A percentile compares a stretch with the other conserved stretches of the same genome.
These are phyloP conservation scores for Xiphophorus couchianus DNA, from an alignment of 2,113 vertebrate species.

Conservation along the genomic window DNA sequence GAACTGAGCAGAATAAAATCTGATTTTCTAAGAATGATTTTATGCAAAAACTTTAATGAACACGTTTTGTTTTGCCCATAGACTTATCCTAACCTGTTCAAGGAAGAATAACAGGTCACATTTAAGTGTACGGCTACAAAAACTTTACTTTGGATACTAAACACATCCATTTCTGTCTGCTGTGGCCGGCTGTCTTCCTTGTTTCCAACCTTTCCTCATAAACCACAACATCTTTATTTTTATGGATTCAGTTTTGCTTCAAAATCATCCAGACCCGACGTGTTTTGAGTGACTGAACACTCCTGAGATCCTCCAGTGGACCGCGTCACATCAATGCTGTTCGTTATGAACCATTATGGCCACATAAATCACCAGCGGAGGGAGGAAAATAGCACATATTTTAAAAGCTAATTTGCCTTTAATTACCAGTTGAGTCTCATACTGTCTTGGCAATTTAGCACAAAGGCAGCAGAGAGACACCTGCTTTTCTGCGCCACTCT, in stretches of 20 bases:
- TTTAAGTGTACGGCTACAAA: background rate
- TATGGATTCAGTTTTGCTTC: background rate
- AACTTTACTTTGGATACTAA: background rate
- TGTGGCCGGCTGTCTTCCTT: background rate
- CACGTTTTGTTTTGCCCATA: no score
- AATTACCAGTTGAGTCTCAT: constrained; percentile 51
- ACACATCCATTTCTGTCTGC: background rate
- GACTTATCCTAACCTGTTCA: no score
- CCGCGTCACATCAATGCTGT: background rate
- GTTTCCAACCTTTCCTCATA: background rate
- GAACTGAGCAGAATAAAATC: no score
- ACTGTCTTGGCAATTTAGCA: constrained; percentile 43
- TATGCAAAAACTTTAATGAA: no score
- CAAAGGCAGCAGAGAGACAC: constrained; percentile 45
- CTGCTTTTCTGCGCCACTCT: constrained; percentile 39
- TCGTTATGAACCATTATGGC: constrained; percentile 27
- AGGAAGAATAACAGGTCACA: no score
- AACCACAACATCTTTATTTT: background rate
- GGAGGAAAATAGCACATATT: constrained; percentile 13
- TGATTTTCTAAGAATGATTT: no score
- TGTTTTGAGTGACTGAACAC: constrained; percentile 9
- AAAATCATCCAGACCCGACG: constrained; percentile 13
- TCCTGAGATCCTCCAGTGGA: constrained; percentile 1
- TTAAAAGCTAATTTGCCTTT: constrained; percentile 52
- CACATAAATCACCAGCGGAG: constrained; percentile 25